Base-by-base conservation (phyloP, 1,140 invertebrate genomes). In the Zeugodacus cucurbitae region DNA sequence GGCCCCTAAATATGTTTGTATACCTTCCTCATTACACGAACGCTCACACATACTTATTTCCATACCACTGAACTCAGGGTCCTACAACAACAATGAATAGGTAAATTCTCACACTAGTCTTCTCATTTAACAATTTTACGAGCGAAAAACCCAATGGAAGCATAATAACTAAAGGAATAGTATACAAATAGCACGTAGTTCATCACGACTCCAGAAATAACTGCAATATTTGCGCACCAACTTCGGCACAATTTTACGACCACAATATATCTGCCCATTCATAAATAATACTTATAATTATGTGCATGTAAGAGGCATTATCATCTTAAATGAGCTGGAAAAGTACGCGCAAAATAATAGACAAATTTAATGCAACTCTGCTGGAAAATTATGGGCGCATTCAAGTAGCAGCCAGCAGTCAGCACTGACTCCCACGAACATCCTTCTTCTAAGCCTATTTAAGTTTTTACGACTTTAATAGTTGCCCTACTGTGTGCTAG, bases 231-330 rank as follows among this genome's bases (percentile, higher is more conserved):
- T 22, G 20, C 6, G 26, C 22, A 11, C 3, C 26, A 1, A 67
- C 64, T 4, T 4, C 1, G 32, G 29, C 3, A 34, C 1, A 67
- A 74, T 74, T 74, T 74, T 74, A 74, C 67, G 67, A 74, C 7
- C 67, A 34, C 34, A 22, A 74, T 22, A 32, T 74, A 37, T 41
- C 17, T 37, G 4, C 3, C 22, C 67, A 34, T 74, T 22, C 48
- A 86, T 86, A 86, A 86, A 86, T 86, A 86, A 29, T 86, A 37
- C 67, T 74, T 74, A 74, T 67, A 67, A 67, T 67, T 67, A 67
- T 26, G 64, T 67, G 26, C 29, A 29, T 67, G 4, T 67, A 17
- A 67, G 62, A 29, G 62, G 78, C 8, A 85, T 85, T 85, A 85
- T 85, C 78, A 86, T 86, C 22, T 86, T 74, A 41, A 74, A 74